These are phyloP conservation scores for Hippocampus abdominalis DNA, from an alignment of 2,113 vertebrate species.

Conservation along the genomic window DNA sequence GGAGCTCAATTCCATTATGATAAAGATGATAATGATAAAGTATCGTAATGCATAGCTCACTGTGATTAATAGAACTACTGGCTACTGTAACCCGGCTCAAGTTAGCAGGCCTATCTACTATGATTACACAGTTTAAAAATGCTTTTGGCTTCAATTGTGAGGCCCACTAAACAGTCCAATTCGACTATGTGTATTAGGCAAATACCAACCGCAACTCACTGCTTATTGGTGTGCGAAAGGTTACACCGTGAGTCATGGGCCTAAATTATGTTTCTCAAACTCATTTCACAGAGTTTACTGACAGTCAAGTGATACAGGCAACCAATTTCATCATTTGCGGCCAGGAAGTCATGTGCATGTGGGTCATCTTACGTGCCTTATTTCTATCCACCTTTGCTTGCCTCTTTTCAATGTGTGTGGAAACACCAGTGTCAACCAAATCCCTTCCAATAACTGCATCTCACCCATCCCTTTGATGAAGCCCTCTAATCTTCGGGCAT, in stretches of 20 bases:
- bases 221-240: background rate
- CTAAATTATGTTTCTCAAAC: conserved; percentile 1
- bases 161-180: background rate
- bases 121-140: conserved; percentile 25
- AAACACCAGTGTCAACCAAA: conserved; percentile 4
- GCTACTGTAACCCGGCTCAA: conserved; percentile 30
- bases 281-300: conserved; percentile 4
- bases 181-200: background rate
- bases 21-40: conserved; percentile 28
- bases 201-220: background rate
- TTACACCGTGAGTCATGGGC: conserved; percentile 18
- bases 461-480: conserved; percentile 2
- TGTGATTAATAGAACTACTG: conserved; percentile 26
- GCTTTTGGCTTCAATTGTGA: background rate
- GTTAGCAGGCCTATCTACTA: conserved; percentile 38
- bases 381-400: background rate
- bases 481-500: background rate
- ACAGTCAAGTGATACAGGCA: conserved; percentile 1
- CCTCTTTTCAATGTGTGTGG: conserved; percentile 11
- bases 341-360: conserved; percentile 36
- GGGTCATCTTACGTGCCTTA: conserved; percentile 19
- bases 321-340: conserved; percentile 23
- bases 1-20: conserved; percentile 36
- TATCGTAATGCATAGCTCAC: conserved; percentile 19
- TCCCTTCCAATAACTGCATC: background rate